Base-by-base conservation (phyloP, 2,888 invertebrate species). In the Rotaria magnacalcarata region DNA sequence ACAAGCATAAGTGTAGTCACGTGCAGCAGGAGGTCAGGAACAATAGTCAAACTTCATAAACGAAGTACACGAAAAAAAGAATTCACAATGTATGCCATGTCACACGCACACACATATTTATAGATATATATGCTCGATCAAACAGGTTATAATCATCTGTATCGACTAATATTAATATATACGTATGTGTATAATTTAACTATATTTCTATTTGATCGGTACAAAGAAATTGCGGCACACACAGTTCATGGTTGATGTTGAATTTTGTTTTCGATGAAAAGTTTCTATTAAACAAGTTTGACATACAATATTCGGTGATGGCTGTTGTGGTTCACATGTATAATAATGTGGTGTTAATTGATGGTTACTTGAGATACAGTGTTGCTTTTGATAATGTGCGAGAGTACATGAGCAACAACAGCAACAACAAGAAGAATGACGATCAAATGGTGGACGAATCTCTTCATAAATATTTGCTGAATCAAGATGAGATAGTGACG, bases 1-100 rank as follows among this genome's bases (percentile, higher is more conserved):
- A 67, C 67, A 67, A 34, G 67, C 19, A 67, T 67, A 67, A 67
- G 67, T 67, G 34, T 67, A 41, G 67, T 67, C 67, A 67, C 67
- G 67, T 67, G 67, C 67, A 67, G 67, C 67, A 27, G 67, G 67
- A 67, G 67, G 41, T 41, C 67, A 67, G 19, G 14, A 67, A 67
- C 67, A 67, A 67, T 67, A 19, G 67, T 34, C 67, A 67, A 67
- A 19, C 67, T 67, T 67, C 67, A 67, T 1, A 21, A 34, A 67
- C 16, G 41, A 67, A 67, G 34, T 16, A 34, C 5, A 27, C 24
- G 14, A 67, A 27, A 60, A 27, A 27, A 34, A 67, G 19, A 67
- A 34, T 34, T 2, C 16, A 67, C 67, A 67, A 67, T 67, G 34
- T 67, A 67, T 67, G 67, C 67, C 34, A 41, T 67, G 67, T 34